Evolutionary conservation across 2,113 vertebrate species (phyloP).

Genomic region (Anthoscopus minutus): DNA sequence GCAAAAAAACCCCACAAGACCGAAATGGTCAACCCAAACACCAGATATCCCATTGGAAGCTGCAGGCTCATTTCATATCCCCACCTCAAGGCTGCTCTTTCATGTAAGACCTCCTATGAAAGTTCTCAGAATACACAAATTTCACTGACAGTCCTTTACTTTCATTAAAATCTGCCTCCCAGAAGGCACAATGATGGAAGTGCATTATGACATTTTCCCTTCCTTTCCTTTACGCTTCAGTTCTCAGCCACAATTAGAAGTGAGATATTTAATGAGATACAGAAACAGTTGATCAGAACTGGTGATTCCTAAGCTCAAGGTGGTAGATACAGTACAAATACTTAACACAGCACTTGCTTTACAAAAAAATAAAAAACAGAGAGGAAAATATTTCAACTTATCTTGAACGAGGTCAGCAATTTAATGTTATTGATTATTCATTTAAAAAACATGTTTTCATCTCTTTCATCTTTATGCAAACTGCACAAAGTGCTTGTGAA

Average conservation of each 20-base stretch:
- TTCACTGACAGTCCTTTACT: neutral
- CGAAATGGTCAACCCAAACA: neutral
- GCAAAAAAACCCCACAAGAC: neutral
- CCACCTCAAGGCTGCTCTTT: neutral
- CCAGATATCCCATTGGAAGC: neutral
- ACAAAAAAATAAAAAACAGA: neutral
- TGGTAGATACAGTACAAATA: neutral
- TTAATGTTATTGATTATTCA: neutral
- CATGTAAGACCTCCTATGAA: neutral
- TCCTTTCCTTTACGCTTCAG: neutral
- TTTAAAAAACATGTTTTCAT: neutral
- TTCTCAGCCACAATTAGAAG: neutral
- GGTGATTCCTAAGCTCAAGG: neutral
- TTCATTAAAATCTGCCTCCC: neutral
- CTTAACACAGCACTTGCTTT: neutral
- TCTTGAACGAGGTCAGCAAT: neutral
- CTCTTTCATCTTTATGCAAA: neutral
- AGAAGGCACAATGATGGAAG: neutral
- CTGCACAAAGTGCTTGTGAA: neutral
- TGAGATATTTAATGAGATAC: neutral
- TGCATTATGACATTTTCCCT: neutral
- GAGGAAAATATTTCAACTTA: neutral
- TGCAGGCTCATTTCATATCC: neutral
- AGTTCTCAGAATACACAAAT: neutral
- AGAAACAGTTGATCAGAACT: neutral